Percentiles rank a stretch among this genome's conserved stretches.
Evolutionary conservation across 2,113 vertebrate genomes (phyloP).

Genomic region (Aspidoscelis tigris): DNA sequence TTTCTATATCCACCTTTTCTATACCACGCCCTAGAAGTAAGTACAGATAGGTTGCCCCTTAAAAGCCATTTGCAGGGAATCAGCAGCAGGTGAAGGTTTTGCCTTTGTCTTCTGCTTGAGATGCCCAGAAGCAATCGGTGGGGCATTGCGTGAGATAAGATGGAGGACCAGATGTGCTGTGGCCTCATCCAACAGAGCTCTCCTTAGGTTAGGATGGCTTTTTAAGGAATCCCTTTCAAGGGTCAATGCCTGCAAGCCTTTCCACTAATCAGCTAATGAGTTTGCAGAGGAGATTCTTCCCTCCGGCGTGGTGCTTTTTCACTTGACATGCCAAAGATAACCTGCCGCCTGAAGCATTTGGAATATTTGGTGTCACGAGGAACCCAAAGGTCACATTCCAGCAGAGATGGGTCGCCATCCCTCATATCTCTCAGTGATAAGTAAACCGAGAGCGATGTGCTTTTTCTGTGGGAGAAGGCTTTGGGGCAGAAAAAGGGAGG

Average conservation of each 20-base stretch:
- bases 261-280: not conserved
- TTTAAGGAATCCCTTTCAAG: not conserved
- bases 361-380: slow-evolving; percentile 9
- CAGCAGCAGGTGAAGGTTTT: too few species aligned
- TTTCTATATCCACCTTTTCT: too few species aligned
- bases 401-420: not conserved
- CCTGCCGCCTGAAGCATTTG: not conserved
- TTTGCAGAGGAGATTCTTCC: not conserved
- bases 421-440: not conserved
- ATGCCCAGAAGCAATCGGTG: too few species aligned
- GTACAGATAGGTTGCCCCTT: too few species aligned
- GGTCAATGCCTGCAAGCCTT: not conserved
- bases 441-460: not conserved
- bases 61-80: too few species aligned
- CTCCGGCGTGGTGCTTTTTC: not conserved
- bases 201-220: too few species aligned
- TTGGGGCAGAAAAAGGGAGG: too few species aligned
- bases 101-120: too few species aligned
- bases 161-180: not conserved
- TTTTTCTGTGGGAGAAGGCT: not conserved
- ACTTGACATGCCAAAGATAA: slow-evolving; percentile 9
- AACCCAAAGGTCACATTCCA: not conserved
- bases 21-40: too few species aligned
- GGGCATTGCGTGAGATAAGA: too few species aligned
- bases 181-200: not conserved